A percentile compares a stretch with the other conserved stretches of the same genome.
These are phyloP conservation scores for Agrotis puta DNA, from an alignment of 2,888 invertebrate species.

Conservation along the genomic window DNA sequence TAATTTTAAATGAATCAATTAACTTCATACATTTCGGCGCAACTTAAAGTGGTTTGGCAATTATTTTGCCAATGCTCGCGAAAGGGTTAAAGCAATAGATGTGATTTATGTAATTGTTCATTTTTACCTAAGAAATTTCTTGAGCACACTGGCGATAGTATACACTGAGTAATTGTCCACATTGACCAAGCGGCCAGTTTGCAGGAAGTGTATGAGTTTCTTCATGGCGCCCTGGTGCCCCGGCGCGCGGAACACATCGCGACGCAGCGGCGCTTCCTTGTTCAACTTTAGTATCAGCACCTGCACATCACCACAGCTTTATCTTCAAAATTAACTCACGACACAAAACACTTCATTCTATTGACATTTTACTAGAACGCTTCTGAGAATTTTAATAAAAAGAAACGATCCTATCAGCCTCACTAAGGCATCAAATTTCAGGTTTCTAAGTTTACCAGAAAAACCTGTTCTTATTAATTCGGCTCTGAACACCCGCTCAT, in stretches of 20 bases:
- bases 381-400: not conserved
- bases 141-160: constrained; percentile 99
- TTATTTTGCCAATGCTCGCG: too few relatives aligned
- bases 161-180: constrained; percentile 99
- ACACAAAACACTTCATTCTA: constrained; percentile 31
- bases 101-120: not conserved
- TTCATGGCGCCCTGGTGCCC: constrained; percentile 99
- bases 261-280: constrained; percentile 97
- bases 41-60: too few relatives aligned
- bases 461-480: constrained; percentile 2
- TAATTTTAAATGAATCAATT: too few relatives aligned
- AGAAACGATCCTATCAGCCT: not conserved
- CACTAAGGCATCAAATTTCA: not conserved
- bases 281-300: constrained; percentile 97
- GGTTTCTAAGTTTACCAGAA: not conserved
- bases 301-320: constrained; percentile 84
- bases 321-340: constrained; percentile 40
- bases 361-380: constrained; percentile 10
- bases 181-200: constrained; percentile 97
- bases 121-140: constrained; percentile 96
- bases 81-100: not conserved
- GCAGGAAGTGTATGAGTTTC: constrained; percentile 97
- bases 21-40: too few relatives aligned
- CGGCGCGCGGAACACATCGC: constrained; percentile 98
- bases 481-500: constrained; percentile 24